phyloP scores from a whole-genome alignment of 2,888 invertebrate species.

The Tetranychus truncatus region DNA sequence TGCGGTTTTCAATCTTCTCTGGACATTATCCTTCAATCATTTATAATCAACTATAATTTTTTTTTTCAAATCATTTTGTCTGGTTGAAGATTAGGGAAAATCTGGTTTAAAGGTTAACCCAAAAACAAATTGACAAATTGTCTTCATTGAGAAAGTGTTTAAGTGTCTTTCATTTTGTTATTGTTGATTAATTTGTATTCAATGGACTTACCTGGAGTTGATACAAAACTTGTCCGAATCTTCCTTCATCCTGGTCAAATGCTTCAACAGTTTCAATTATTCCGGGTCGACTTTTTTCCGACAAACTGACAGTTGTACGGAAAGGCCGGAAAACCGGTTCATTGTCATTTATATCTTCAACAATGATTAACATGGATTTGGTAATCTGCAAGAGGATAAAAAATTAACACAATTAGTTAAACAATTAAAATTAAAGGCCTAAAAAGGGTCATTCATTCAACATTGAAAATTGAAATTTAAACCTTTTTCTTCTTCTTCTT shows the following conservation, averaged over 20 bases:
- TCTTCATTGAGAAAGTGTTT: not conserved
- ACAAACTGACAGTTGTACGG: slow-evolving; percentile 57
- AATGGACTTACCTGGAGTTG: slow-evolving; percentile 45
- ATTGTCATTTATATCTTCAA: slow-evolving; percentile 82
- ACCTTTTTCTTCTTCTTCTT: no score
- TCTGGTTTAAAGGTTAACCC: no score
- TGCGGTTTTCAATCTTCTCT: no score
- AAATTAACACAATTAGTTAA: no score
- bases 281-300: slow-evolving; percentile 51
- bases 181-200: not conserved
- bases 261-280: slow-evolving; percentile 59
- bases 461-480: no score
- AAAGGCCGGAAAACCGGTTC: slow-evolving; percentile 65
- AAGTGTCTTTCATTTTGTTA: not conserved
- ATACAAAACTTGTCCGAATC: slow-evolving; percentile 76
- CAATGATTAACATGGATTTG: slow-evolving; percentile 51
- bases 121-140: no score
- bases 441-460: no score
- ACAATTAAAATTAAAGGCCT: no score
- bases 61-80: no score
- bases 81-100: no score
- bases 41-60: no score
- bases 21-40: no score
- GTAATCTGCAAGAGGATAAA: slow-evolving; percentile 41
- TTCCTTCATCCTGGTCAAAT: slow-evolving; percentile 70